phyloP scores from a whole-genome alignment of 2,888 invertebrate species.

The Drosophila ezoana region DNA sequence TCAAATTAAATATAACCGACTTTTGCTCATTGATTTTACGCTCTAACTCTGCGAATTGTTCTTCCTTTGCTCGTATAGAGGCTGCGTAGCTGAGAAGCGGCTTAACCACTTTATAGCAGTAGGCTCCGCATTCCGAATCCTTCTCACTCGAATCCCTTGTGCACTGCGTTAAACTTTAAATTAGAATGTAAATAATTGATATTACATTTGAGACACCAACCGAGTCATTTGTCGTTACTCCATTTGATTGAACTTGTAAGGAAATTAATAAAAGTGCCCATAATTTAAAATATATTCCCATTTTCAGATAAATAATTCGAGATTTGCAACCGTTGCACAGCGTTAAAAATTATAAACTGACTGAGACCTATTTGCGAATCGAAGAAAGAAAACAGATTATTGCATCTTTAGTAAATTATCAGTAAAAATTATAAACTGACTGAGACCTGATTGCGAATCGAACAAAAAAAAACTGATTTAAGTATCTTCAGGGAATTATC shows the following conservation, averaged over 20 bases:
- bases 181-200: not conserved
- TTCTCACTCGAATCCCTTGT: not conserved
- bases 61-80: not conserved
- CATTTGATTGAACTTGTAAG: not conserved
- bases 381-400: too few relatives aligned
- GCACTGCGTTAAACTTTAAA: not conserved
- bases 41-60: slow-evolving; percentile 2
- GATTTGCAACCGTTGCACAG: too few relatives aligned
- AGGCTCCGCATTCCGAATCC: not conserved
- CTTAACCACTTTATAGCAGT: slow-evolving; percentile 15
- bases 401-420: too few relatives aligned
- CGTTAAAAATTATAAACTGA: too few relatives aligned
- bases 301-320: too few relatives aligned
- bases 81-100: slow-evolving; percentile 4
- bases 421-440: too few relatives aligned
- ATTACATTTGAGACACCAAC: slow-evolving; percentile 7
- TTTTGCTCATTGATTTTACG: slow-evolving; percentile 1
- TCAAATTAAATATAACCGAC: not conserved
- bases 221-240: not conserved
- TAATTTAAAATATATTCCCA: too few relatives aligned
- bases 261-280: not conserved
- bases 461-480: too few relatives aligned
- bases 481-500: too few relatives aligned
- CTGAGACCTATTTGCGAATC: too few relatives aligned
- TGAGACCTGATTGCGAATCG: too few relatives aligned